Percentiles rank a stretch among this genome's conserved stretches.
Evolutionary conservation across 2,797 vertebrate genomes (phyloP).

Genomic region (Rhincodon typus): DNA sequence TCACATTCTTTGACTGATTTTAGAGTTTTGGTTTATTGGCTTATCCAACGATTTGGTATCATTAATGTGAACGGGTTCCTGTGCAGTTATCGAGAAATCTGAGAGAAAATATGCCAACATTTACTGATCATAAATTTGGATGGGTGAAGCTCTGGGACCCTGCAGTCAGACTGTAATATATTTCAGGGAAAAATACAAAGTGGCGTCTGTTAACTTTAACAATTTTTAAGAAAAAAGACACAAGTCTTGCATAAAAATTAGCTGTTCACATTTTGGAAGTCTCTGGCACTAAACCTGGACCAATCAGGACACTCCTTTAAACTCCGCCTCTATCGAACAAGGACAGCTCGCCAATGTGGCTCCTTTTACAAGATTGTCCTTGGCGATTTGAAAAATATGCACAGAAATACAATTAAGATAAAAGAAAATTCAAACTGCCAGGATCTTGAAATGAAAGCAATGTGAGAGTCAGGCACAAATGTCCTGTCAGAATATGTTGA

Average conservation of each 20-base stretch:
- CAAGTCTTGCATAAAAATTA: neutral
- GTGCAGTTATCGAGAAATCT: neutral
- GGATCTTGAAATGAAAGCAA: neutral
- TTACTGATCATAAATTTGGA: neutral
- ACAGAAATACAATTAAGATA: neutral
- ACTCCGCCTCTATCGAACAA: neutral
- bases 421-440: neutral
- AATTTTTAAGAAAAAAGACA: neutral
- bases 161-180: neutral
- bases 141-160: neutral
- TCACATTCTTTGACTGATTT: neutral
- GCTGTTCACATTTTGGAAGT: neutral
- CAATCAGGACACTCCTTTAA: neutral
- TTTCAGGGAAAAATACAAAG: neutral
- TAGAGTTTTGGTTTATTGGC: neutral
- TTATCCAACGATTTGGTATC: too few relatives aligned
- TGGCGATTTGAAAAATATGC: neutral
- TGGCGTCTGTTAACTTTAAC: neutral
- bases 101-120: neutral
- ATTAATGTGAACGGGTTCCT: neutral
- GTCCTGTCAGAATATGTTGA: neutral
- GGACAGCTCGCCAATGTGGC: neutral
- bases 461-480: neutral
- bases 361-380: neutral
- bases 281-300: neutral